Evolutionary conservation across 1,140 invertebrate species (phyloP).

Genomic region (Probaryconus sp.): DNA sequence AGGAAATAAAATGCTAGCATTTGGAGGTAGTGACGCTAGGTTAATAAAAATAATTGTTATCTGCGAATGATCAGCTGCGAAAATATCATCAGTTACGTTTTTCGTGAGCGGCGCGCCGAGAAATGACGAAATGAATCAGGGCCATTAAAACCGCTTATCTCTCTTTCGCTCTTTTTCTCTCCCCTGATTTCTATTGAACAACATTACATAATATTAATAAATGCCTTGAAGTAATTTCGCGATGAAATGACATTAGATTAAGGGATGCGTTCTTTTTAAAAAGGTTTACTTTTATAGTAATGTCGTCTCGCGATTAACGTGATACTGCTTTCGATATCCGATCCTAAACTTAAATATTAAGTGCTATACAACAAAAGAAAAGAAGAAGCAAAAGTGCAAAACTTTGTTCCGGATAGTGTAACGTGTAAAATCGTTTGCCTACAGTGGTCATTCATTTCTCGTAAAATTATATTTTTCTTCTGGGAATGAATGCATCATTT

Average conservation of each 20-base stretch:
- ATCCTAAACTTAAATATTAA: slow-evolving; percentile 62
- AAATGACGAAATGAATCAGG: neutral
- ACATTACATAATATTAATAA: slow-evolving; percentile 12
- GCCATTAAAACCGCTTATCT: too few species aligned
- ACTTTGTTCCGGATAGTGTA: neutral
- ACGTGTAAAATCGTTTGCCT: neutral
- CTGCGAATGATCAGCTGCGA: neutral
- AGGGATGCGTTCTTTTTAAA: slow-evolving; percentile 58
- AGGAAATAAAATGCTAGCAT: slow-evolving; percentile 9
- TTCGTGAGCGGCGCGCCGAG: neutral
- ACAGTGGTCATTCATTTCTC: neutral
- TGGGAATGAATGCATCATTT: too few species aligned
- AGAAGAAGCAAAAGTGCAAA: slow-evolving; percentile 19
- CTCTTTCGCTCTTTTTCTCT: too few species aligned
- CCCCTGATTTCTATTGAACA: too few species aligned
- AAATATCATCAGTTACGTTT: slow-evolving; percentile 10
- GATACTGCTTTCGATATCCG: slow-evolving; percentile 62
- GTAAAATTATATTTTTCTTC: too few species aligned
- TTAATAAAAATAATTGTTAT: slow-evolving; percentile 11
- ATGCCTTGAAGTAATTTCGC: slow-evolving; percentile 36
- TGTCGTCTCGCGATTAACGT: slow-evolving; percentile 58
- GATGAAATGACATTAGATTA: slow-evolving; percentile 34
- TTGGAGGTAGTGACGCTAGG: slow-evolving; percentile 4
- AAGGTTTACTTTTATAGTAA: slow-evolving; percentile 62
- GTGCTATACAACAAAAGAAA: slow-evolving; percentile 27